Evolutionary conservation across 1,140 invertebrate species (phyloP), one percentile per base, ranked within the genome.

Genomic region (Camponotus pennsylvanicus): DNA sequence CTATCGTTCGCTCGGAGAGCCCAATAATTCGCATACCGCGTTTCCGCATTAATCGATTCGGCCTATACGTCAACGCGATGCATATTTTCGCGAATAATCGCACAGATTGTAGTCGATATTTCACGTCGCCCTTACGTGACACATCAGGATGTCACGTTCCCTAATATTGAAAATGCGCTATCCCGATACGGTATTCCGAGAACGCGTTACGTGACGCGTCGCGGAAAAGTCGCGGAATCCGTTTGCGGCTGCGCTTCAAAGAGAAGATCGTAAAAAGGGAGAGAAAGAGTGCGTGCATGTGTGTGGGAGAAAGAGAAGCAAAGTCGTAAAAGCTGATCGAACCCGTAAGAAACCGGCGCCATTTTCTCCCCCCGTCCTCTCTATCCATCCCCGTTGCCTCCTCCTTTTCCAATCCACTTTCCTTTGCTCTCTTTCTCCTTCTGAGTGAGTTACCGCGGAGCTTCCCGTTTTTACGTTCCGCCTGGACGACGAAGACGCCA

Each of bases 391-490:
- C 27, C 34, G 27, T 27, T 27, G 27, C 0, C 21, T 66, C 7
- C 49, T 42, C 15, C 18, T 18, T 37, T 75, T 52, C 27, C 52
- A n/a, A 18, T 21, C 21, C 40, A 55, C 64, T 76, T 52, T 37
- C 45, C 11, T 79, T 67, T 73, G 5, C 84, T 59, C 45, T 45
- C 61, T n/a, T 42, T 18, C n/a, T 52, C 52, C 42, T 77, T 18
- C 42, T 40, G 42, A 77, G 37, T 11, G 75, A 63, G 13, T 6
- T 27, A 27, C 61, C 49, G 13, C 4, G 49, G 6, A 85, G 13
- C 59, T 80, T 70, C 63, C 84, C 76, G 63, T 67, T 85, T 55
- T 76, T 49, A 8, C 52, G 84, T 85, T 85, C 59, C 61, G 82
- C 76, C 67, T 42, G 64, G 76, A 66, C n/a, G 84, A 79, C 64